Conservation (phyloP, 2,113 vertebrate species). For the Paratilapia polleni region DNA sequence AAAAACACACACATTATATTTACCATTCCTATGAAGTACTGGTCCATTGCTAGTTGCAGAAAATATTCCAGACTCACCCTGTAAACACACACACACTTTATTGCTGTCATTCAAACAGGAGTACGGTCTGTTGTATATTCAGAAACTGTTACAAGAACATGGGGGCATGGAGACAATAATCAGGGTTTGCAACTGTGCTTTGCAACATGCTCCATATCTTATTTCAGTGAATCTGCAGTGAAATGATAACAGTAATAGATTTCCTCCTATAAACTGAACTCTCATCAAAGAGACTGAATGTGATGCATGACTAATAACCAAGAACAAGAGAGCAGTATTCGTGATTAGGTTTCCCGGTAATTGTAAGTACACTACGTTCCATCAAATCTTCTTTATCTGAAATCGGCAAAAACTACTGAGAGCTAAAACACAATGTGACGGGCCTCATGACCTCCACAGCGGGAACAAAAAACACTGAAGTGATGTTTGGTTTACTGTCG, state of each 20-base stretch:
- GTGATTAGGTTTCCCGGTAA: background rate
- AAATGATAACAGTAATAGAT: background rate
- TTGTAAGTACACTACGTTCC: background rate
- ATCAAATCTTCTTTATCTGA: background rate
- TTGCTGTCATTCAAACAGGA: background rate
- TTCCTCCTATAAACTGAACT: background rate
- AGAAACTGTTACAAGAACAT: background rate
- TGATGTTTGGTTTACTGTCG: background rate
- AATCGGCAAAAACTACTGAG: background rate
- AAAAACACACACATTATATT: conserved; percentile 25
- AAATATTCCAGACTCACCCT: conserved; percentile 42
- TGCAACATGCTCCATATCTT: background rate
- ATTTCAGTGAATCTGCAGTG: background rate
- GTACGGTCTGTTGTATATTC: background rate
- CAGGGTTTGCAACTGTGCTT: background rate
- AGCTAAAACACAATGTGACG: background rate
- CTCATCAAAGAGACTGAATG: background rate
- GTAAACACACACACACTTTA: conserved; percentile 20
- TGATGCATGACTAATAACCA: background rate
- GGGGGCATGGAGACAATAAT: background rate
- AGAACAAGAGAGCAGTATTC: background rate
- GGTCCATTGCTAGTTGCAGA: background rate
- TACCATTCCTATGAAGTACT: conserved; percentile 25
- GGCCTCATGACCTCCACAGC: background rate
- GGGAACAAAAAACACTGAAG: background rate